Base-by-base conservation (phyloP, 2,888 invertebrate genomes). In the Dascillus cervinus region DNA sequence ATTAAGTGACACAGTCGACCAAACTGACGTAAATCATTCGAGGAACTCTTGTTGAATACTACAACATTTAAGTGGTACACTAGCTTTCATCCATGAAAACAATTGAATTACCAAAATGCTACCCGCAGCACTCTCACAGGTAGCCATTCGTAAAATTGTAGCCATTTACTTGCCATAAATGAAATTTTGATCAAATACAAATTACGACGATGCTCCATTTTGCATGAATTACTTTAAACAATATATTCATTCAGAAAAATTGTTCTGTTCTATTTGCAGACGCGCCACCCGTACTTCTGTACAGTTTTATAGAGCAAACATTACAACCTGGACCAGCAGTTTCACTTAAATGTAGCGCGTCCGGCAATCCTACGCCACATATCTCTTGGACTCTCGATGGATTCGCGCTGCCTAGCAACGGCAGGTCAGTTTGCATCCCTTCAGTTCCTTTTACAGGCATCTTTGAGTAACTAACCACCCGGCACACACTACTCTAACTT, bases 241-340 rank as follows among this genome's bases (percentile, higher is more conserved):
- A n/a, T n/a, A n/a, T n/a, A n/a, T n/a, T n/a, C n/a, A n/a, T n/a
- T n/a, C n/a, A n/a, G n/a, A n/a, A n/a, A n/a, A n/a, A n/a, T n/a
- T 17, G 17, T 17, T 17, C 4, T 8, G 17, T 4, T 17, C 8
- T 17, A 26, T 42, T 50, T 42, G 34, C 67, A 83, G 83, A 83
- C 62, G 80, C 84, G 4, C 76, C 80, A 13, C 86, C 86, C 1
- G 72, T 78, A 43, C 69, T 86, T 40, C 69, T 81, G 29, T 82
- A 82, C 62, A 79, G 79, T 55, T 83, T 83, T 64, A 79, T 81
- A 50, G 83, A 83, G 55, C 82, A 82, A 64, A 84, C 82, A 22
- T 70, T 84, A 46, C 82, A 82, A 52, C 79, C 81, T 1, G 85
- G 84, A 15, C 82, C 82, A n/a, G 75, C 79, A 11, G 80, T 84